Base-by-base conservation (phyloP, 2,113 vertebrate species). In the Prinia subflava region DNA sequence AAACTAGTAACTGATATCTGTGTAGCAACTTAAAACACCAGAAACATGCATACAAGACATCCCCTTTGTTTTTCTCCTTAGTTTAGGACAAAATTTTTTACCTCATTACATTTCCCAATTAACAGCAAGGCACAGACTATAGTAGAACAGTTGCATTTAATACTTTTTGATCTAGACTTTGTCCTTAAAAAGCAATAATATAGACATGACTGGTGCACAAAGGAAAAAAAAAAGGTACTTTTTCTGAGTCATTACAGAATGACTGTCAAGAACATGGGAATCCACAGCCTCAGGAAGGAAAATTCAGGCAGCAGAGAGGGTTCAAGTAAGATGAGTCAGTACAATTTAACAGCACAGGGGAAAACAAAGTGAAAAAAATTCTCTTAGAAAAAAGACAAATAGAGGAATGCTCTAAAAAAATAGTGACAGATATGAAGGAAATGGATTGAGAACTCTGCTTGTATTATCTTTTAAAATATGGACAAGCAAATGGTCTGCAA, bases 211-310 rank as follows among this genome's bases (percentile, higher is more conserved):
- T 68, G 42, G 28, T 70, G 37, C 24, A 27, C n/a, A 57, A 46
- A 76, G 9, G 0, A 56, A 77, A 73, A 83, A 59, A 73, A 69
- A 63, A 47, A 3, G n/a, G 63, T 92, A 76, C 81, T 96, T 90
- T 93, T 93, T 81, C 93, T 87, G 84, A 94, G 55, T 89, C 82
- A 85, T 88, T 83, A 74, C 42, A 80, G 50, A 92, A 90, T 55
- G 65, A 89, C 55, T 85, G 21, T 56, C 37, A 79, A 37, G 60
- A 95, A 73, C 53, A 59, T 20, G 30, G 63, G 24, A 89, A 83
- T 62, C 52, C 80, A 77, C 60, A 86, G 64, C 10, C 44, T 70
- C 12, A 68, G 39, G 30, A 44, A 91, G 44, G 77, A 87, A 87
- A 81, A 79, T 7, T 79, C 47, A 64, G 35, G 94, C 87, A 94